Base-by-base conservation (phyloP, 1,140 invertebrate genomes). In the Cyclargus thomasi region DNA sequence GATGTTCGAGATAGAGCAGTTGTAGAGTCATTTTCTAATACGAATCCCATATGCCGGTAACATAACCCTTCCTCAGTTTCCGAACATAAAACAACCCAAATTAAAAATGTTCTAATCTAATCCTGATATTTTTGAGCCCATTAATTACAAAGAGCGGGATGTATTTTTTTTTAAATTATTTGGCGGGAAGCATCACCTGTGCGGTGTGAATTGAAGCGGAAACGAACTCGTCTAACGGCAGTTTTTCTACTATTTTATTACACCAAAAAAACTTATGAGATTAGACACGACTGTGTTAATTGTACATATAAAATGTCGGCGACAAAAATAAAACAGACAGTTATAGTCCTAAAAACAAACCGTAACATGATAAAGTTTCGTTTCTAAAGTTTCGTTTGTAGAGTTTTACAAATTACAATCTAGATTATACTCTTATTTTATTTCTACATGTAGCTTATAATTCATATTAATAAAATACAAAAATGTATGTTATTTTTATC, bases 121-220 rank as follows among this genome's bases (percentile, higher is more conserved):
- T 47, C 4, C 29, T 17, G 53, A 20, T 59, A 17, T 59, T 59
- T 21, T 59, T 20, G 55, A 59, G 10, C 10, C 16, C 55, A 11
- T 59, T 59, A 59, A 59, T 59, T 59, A 59, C 8, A 59, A 59
- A 59, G 55, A 59, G 55, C 55, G 55, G 55, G 55, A 59, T 18
- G 18, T 59, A 11, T 59, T 59, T 59, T 55, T 53, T 59, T 20
- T 18, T 18, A 20, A n/a, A 59, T 20, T 59, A 59, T 59, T 59
- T 20, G 20, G 55, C 18, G 55, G 17, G 17, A 21, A 59, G 18
- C 55, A 59, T 59, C 55, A 59, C 55, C 55, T 59, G 55, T 59
- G 55, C 20, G 18, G 55, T 11, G 55, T 59, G 55, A 59, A 59
- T 59, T 59, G 55, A 59, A 59, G 55, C 55, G 55, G 55, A 59